Conservation (phyloP, 1,140 invertebrate genomes). For the Meloidogyne chitwoodi region DNA sequence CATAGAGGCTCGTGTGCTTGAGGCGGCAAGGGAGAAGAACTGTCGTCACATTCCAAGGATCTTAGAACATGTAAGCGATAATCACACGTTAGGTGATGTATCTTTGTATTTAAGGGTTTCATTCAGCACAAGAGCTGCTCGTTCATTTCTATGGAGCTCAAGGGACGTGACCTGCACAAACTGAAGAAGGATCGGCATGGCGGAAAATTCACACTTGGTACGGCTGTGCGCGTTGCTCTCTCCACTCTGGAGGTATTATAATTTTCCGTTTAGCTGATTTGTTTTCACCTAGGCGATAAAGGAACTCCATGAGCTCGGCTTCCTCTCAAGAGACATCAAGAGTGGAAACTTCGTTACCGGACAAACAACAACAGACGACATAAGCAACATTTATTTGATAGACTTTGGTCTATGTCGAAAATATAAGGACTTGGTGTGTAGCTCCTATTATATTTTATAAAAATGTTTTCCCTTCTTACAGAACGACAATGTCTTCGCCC, state of each 20-base stretch:
- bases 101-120: conserved; percentile 4
- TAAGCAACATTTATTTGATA: conserved; percentile 67
- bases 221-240: conserved; percentile 42
- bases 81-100: not conserved
- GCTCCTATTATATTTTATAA: not conserved
- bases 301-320: conserved; percentile 39
- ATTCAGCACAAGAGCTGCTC: conserved; percentile 11
- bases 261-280: not conserved
- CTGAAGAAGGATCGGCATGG: conserved; percentile 40
- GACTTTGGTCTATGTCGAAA: conserved; percentile 96
- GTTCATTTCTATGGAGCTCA: conserved; percentile 44
- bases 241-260: conserved; percentile 31
- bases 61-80: not conserved
- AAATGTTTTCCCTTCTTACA: conserved; percentile 77
- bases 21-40: not conserved
- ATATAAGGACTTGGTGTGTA: conserved; percentile 66
- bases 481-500: conserved; percentile 60
- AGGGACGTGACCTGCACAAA: conserved; percentile 45
- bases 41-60: not conserved
- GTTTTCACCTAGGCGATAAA: conserved; percentile 34
- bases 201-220: conserved; percentile 37
- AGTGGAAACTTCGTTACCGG: conserved; percentile 49
- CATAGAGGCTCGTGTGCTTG: not conserved
- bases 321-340: conserved; percentile 45
- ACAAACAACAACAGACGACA: not conserved